Evolutionary conservation across 2,797 vertebrate genomes (phyloP).

Genomic region (Novumbra hubbsi): DNA sequence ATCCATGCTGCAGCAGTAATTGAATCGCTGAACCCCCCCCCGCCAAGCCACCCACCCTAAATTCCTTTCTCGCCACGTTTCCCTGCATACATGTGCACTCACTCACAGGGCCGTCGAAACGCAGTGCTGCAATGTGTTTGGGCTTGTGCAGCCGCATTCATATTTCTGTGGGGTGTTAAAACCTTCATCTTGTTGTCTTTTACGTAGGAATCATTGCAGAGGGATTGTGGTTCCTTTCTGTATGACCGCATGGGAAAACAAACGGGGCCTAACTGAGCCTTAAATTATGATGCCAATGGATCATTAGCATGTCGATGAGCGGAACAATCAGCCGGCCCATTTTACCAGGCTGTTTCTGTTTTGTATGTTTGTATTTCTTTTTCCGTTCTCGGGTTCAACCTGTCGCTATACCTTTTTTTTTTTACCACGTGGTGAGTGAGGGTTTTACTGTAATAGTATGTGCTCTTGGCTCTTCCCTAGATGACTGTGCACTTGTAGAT

Average conservation of each 20-base stretch:
- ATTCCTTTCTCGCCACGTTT: not conserved
- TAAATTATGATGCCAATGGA: conserved; percentile 57
- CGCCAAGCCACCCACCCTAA: not conserved
- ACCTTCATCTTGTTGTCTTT: conserved; percentile 22
- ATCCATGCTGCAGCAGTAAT: too few relatives aligned
- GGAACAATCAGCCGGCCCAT: conserved; percentile 42
- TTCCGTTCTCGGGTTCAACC: too few relatives aligned
- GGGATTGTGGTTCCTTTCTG: conserved; percentile 53
- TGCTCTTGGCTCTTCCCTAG: not conserved
- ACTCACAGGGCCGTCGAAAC: not conserved
- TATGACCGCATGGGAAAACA: conserved; percentile 46
- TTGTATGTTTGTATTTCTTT: too few relatives aligned
- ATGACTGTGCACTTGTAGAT: not conserved
- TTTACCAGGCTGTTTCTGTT: conserved; percentile 17
- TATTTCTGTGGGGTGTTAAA: not conserved
- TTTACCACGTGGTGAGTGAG: too few relatives aligned
- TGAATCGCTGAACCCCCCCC: too few relatives aligned
- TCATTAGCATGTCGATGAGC: conserved; percentile 52
- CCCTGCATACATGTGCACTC: not conserved
- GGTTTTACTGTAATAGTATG: not conserved
- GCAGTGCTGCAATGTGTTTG: too few relatives aligned
- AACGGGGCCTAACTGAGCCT: conserved; percentile 50
- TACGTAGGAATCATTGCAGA: conserved; percentile 53
- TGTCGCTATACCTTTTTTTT: too few relatives aligned
- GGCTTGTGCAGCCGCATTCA: not conserved